These are phyloP conservation scores for Hypolimnas misippus DNA, from an alignment of 2,888 invertebrate species.

Conservation along the genomic window DNA sequence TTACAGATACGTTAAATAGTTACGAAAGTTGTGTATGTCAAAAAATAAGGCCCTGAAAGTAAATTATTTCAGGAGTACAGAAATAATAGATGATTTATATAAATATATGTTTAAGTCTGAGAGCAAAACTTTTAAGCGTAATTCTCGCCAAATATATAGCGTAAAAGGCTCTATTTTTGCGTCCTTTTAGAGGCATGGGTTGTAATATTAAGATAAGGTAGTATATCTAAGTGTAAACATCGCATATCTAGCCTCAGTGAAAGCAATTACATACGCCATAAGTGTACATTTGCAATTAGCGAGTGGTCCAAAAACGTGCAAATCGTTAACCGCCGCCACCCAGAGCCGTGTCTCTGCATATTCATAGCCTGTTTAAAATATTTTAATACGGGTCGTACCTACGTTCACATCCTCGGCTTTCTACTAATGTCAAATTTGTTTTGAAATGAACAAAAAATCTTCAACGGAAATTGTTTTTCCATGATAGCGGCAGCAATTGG, in stretches of 20 bases:
- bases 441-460: slow-evolving; percentile 47
- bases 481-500: slow-evolving; percentile 18
- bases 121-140: too few species aligned
- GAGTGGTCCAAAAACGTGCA: slow-evolving; percentile 82
- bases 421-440: slow-evolving; percentile 76
- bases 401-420: slow-evolving; percentile 66
- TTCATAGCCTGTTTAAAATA: slow-evolving; percentile 84
- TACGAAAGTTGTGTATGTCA: too few species aligned
- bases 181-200: background rate
- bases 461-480: slow-evolving; percentile 37
- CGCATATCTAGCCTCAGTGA: slow-evolving; percentile 69
- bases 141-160: too few species aligned
- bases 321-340: slow-evolving; percentile 78
- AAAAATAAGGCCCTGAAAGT: too few species aligned
- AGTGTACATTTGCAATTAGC: slow-evolving; percentile 83
- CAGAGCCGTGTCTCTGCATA: slow-evolving; percentile 81
- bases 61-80: too few species aligned
- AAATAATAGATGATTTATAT: background rate
- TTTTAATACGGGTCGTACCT: slow-evolving; percentile 79
- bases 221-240: slow-evolving; percentile 65
- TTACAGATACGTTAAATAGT: too few species aligned
- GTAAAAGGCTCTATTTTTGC: too few species aligned
- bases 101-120: too few species aligned
- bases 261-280: slow-evolving; percentile 81
- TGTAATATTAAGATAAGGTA: slow-evolving; percentile 41